A percentile compares a stretch with the other conserved stretches of the same genome.
Evolutionary conservation across 2,113 vertebrate species (phyloP).

Genomic region (Tragelaphus strepsiceros): DNA sequence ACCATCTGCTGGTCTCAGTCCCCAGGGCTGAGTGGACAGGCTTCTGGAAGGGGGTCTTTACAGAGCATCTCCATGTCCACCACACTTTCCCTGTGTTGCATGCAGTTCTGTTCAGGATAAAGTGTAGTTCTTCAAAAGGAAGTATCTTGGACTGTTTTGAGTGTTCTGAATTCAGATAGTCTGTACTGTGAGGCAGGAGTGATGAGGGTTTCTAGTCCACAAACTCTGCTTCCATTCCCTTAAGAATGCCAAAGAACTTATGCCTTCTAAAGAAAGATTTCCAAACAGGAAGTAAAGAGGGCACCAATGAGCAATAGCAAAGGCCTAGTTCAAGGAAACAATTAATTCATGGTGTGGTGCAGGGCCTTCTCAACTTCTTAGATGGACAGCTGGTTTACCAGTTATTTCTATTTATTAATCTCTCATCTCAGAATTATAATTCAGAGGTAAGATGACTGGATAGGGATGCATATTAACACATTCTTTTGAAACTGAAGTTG

Average conservation of each 20-base stretch:
- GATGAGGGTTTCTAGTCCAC: background rate
- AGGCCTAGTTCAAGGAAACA: background rate
- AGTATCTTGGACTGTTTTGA: background rate
- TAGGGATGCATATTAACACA: background rate
- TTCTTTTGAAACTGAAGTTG: background rate
- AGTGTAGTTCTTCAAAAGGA: background rate
- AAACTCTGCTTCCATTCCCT: background rate
- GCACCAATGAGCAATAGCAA: background rate
- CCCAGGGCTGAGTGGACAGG: background rate
- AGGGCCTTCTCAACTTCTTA: background rate
- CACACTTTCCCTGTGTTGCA: background rate
- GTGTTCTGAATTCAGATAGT: background rate
- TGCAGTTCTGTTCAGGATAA: background rate
- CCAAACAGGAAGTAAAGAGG: background rate
- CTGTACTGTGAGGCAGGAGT: background rate
- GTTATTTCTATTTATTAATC: background rate
- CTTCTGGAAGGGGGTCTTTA: background rate
- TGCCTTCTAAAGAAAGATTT: background rate
- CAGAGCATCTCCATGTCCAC: rapidly evolving
- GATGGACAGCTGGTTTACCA: background rate
- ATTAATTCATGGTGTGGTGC: background rate
- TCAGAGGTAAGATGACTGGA: background rate
- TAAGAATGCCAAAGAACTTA: background rate
- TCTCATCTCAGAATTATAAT: background rate
- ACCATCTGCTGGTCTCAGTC: background rate